Evolutionary conservation across 2,797 vertebrate species (phyloP), one percentile per base, ranked within the genome.

Genomic region (Xenentodon cancila): DNA sequence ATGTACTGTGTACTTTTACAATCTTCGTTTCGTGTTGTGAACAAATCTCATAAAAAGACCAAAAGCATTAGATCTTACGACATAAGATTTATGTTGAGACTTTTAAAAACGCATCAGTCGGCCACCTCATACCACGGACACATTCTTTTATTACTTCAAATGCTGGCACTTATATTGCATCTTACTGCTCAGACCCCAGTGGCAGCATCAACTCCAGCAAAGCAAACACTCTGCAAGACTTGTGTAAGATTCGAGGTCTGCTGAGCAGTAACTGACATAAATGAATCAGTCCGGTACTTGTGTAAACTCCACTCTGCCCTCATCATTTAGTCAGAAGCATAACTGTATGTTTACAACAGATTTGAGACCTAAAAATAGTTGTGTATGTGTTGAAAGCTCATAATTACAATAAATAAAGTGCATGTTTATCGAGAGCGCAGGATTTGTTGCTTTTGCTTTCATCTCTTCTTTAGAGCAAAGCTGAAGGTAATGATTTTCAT

Each of bases 401-500:
- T 74, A 73, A 82, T 85, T 75, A 74, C 40, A 65, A 64, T 43
- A 63, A 75, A 49, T 47, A 13, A 58, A 64, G 59, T 37, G 21
- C 32, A 25, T 72, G 59, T 78, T 73, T 45, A 64, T 60, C 63
- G 25, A 20, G 54, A 17, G 64, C 52, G 68, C 25, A 54, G 18
- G 73, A 53, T 50, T 34, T 9, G 19, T 19, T 17, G 53, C 15
- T 75, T 37, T 73, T 51, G 34, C 78, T 67, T 75, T 83, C 64
- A 75, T 79, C 77, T 73, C 49, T 52, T 66, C 75, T 75, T 73
- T 66, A 79, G 75, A 61, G 80, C 68, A 27, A 5, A 49, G 34
- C 57, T 62, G 27, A 25, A 21, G 3, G 0, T 53, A 18, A 45
- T 60, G 42, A 48, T 59, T 82, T 82, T 78, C 72, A 69, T 53